These are phyloP conservation scores for Rhagologus leucostigma DNA, from an alignment of 2,113 vertebrate genomes.

Conservation along the genomic window DNA sequence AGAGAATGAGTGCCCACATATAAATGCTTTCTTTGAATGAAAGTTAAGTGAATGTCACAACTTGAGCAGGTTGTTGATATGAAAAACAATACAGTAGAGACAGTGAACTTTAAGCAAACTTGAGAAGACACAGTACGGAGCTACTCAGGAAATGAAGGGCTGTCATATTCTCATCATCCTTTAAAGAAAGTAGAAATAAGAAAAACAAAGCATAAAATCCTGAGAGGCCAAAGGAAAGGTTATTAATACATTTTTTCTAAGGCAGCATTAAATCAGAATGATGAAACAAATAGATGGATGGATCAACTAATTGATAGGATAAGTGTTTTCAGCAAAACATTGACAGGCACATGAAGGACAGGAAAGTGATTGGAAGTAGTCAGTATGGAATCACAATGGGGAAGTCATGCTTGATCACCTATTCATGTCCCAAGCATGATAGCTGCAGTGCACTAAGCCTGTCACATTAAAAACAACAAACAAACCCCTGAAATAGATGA, in stretches of 20 bases:
- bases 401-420: neutral
- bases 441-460: neutral
- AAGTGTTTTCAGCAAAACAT: neutral
- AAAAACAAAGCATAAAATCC: neutral
- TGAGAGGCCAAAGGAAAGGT: neutral
- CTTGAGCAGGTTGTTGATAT: neutral
- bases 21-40: neutral
- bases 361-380: neutral
- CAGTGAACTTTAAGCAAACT: neutral
- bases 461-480: neutral
- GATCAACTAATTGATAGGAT: neutral
- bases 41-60: neutral
- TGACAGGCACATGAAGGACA: neutral
- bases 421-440: neutral
- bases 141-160: neutral
- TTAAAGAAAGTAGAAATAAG: neutral
- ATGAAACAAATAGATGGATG: neutral
- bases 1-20: neutral
- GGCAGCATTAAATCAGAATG: neutral
- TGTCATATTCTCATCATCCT: neutral
- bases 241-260: neutral
- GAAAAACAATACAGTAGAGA: neutral
- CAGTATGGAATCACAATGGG: neutral
- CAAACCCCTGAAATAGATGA: rapidly evolving
- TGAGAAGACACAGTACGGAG: neutral